Percentiles rank a stretch among this genome's conserved stretches.
These are phyloP conservation scores for Vidua macroura DNA, from an alignment of 2,113 vertebrate genomes.

Conservation along the genomic window DNA sequence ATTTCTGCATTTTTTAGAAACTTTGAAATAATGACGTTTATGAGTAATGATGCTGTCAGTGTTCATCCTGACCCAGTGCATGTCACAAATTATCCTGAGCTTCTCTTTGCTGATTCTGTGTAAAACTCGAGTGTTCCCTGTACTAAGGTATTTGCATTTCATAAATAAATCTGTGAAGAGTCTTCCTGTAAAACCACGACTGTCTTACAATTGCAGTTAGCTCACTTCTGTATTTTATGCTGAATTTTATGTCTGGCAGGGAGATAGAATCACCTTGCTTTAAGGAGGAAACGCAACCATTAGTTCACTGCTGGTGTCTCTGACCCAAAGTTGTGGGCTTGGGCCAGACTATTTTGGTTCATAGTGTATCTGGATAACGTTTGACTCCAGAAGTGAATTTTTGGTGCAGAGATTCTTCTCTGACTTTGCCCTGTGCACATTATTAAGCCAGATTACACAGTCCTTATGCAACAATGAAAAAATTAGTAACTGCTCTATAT, in stretches of 20 bases:
- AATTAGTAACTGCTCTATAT: slow-evolving; percentile 35
- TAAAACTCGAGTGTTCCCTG: background rate
- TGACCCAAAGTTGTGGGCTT: background rate
- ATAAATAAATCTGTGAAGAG: slow-evolving; percentile 41
- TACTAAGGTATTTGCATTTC: background rate
- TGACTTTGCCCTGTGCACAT: background rate
- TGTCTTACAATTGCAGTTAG: background rate
- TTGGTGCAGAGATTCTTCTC: background rate
- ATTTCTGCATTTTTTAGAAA: background rate
- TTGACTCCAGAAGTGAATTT: background rate
- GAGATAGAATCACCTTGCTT: background rate
- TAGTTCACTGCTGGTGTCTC: background rate
- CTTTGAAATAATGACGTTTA: background rate
- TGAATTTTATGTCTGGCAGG: background rate
- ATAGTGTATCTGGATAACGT: background rate
- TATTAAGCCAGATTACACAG: slow-evolving; percentile 28
- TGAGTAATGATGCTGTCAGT: background rate
- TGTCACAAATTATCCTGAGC: background rate
- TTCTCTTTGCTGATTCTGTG: background rate
- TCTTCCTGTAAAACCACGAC: background rate
- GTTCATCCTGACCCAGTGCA: background rate
- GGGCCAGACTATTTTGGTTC: background rate
- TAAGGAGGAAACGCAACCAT: background rate
- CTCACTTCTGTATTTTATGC: slow-evolving; percentile 15
- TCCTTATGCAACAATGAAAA: slow-evolving; percentile 30